Conservation (phyloP, 2,797 vertebrate genomes). For the Fringilla coelebs region DNA sequence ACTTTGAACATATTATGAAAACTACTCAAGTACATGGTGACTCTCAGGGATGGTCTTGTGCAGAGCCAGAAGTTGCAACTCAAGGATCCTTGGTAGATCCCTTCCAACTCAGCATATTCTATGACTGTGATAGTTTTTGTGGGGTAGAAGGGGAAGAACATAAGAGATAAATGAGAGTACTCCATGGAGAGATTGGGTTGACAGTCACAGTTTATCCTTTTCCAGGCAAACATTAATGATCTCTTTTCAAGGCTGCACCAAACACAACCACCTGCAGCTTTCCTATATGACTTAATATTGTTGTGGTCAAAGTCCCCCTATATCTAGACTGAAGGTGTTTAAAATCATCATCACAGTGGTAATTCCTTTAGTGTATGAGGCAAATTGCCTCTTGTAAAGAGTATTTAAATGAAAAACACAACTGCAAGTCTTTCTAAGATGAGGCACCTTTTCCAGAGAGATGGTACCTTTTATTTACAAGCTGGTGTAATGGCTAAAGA, state of each 20-base stretch:
- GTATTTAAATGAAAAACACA: neutral
- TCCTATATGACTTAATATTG: neutral
- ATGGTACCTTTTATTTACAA: neutral
- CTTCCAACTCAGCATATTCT: neutral
- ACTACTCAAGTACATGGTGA: neutral
- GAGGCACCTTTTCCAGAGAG: neutral
- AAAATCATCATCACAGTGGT: neutral
- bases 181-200: neutral
- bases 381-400: neutral
- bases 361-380: neutral
- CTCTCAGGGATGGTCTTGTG: neutral
- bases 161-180: neutral
- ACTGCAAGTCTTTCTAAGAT: neutral
- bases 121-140: neutral
- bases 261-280: neutral
- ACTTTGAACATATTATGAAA: neutral
- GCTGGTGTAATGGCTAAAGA: neutral
- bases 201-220: neutral
- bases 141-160: neutral
- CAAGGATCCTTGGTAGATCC: no score
- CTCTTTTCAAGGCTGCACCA: neutral
- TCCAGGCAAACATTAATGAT: neutral
- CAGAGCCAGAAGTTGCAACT: neutral
- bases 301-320: neutral
- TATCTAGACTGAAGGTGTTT: neutral